Evolutionary conservation across 2,888 invertebrate species (phyloP).

Genomic region (Idaea biselata): DNA sequence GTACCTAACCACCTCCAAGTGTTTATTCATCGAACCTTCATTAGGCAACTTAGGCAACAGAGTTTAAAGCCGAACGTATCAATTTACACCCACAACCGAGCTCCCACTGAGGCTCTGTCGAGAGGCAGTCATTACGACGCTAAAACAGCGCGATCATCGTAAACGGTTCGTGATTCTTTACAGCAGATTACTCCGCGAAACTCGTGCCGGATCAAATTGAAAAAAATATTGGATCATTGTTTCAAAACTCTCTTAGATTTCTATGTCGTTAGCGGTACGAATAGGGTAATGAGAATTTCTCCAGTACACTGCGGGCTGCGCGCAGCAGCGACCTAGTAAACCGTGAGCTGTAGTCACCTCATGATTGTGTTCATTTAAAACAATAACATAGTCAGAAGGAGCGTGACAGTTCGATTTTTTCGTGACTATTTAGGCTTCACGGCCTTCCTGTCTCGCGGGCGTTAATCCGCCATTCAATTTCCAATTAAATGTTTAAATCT

Average conservation of each 20-base stretch:
- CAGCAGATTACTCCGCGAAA: slow-evolving; percentile 46
- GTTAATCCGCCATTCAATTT: slow-evolving; percentile 75
- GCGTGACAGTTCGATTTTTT: slow-evolving; percentile 59
- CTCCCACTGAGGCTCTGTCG: slow-evolving; percentile 23
- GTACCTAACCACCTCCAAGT: slow-evolving; percentile 30
- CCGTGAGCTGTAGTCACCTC: slow-evolving; percentile 30
- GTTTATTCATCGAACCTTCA: slow-evolving; percentile 15
- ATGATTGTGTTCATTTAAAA: slow-evolving; percentile 29
- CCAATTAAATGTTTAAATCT: slow-evolving; percentile 78
- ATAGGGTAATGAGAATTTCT: slow-evolving; percentile 44
- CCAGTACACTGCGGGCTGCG: slow-evolving; percentile 25
- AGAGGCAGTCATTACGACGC: slow-evolving; percentile 30
- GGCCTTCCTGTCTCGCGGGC: slow-evolving; percentile 71
- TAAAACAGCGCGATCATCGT: slow-evolving; percentile 29
- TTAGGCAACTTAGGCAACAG: slow-evolving; percentile 26
- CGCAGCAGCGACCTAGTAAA: slow-evolving; percentile 32
- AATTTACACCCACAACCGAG: slow-evolving; percentile 28
- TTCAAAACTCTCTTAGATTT: slow-evolving; percentile 53
- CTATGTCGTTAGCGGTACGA: slow-evolving; percentile 44
- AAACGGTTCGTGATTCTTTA: slow-evolving; percentile 44
- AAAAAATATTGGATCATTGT: slow-evolving; percentile 54
- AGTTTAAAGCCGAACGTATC: slow-evolving; percentile 13
- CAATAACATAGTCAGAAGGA: slow-evolving; percentile 40
- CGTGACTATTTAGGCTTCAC: slow-evolving; percentile 62
- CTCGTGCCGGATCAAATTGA: slow-evolving; percentile 59